Percentiles rank a stretch among this genome's conserved stretches.
Evolutionary conservation across 2,113 vertebrate genomes (phyloP).

Genomic region (Coturnix japonica): DNA sequence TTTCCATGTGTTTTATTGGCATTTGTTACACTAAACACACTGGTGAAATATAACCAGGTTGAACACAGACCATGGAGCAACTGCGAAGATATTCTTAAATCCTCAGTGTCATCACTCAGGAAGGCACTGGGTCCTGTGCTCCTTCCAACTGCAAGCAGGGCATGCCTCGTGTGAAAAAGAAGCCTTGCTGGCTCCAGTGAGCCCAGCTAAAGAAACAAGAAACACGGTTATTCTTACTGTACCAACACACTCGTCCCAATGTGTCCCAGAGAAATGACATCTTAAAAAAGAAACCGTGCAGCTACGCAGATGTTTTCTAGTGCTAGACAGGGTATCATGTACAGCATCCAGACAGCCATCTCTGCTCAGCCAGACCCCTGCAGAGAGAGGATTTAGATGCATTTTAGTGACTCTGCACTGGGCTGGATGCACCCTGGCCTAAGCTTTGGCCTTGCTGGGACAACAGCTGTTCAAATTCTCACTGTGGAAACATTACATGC

Average conservation of each 20-base stretch:
- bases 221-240: background rate
- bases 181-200: background rate
- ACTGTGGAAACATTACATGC: rapidly evolving
- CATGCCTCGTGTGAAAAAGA: background rate
- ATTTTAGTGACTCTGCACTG: rapidly evolving
- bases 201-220: background rate
- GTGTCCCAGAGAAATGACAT: rapidly evolving
- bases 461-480: background rate
- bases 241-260: rapidly evolving
- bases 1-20: rapidly evolving
- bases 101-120: background rate
- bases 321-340: background rate
- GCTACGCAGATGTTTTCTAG: no score
- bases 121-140: background rate
- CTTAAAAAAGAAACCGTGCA: background rate
- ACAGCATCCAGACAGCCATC: background rate
- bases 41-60: background rate
- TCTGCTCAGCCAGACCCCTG: background rate
- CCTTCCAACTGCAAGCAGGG: background rate
- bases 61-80: background rate
- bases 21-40: background rate
- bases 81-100: background rate
- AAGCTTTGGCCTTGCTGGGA: background rate
- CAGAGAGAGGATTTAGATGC: background rate
- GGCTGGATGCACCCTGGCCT: background rate